Conservation (phyloP, 2,888 invertebrate species). For the Lasioglossum calceatum region DNA sequence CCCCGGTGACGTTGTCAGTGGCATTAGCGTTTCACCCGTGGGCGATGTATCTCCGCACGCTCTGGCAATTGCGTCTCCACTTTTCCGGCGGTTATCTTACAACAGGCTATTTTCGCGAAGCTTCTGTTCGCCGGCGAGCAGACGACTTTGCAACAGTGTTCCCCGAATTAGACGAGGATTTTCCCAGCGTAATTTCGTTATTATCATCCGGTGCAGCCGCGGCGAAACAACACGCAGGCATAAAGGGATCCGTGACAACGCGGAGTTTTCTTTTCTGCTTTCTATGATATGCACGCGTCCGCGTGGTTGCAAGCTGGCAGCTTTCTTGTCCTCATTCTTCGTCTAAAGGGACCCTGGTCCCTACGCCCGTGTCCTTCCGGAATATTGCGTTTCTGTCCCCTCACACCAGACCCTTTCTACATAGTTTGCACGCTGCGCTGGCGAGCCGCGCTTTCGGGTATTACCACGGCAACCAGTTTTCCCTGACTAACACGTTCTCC, state of each 20-base stretch:
- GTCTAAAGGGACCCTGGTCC: slow-evolving; percentile 12
- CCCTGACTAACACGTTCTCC: slow-evolving; percentile 16
- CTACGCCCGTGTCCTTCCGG: slow-evolving; percentile 13
- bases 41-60: background rate
- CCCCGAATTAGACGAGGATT: slow-evolving; percentile 27
- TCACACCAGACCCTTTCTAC: slow-evolving; percentile 22
- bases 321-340: slow-evolving; percentile 31
- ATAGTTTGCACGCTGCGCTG: background rate
- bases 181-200: slow-evolving; percentile 43
- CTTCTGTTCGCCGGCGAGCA: background rate
- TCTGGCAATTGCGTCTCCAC: background rate
- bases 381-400: slow-evolving; percentile 47
- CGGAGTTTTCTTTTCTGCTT: slow-evolving; percentile 32
- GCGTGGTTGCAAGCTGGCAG: slow-evolving; percentile 17
- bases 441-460: slow-evolving; percentile 12
- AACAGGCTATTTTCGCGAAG: background rate
- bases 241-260: slow-evolving; percentile 35
- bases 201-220: slow-evolving; percentile 19
- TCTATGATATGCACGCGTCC: slow-evolving; percentile 35
- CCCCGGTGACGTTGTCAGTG: background rate
- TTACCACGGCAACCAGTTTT: background rate
- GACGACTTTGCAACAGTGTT: slow-evolving; percentile 1
- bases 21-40: background rate
- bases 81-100: background rate
- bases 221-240: background rate